phyloP scores from a whole-genome alignment of 2,797 vertebrate genomes.

The Argyrosomus regius region DNA sequence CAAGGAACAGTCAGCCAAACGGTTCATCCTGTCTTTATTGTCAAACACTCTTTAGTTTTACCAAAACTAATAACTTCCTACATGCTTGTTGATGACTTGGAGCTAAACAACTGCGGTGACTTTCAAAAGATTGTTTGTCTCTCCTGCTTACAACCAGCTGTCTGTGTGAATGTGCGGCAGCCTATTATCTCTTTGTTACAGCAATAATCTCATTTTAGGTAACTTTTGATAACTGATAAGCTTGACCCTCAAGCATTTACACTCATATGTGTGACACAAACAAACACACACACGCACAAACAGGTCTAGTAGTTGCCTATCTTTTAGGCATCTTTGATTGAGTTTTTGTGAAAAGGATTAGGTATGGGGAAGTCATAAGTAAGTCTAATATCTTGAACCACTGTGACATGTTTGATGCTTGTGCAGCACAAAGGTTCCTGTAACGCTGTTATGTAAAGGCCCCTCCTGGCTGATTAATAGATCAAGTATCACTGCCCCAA shows the following conservation, averaged over 20 bases:
- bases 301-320: not conserved
- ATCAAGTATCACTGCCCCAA: not conserved
- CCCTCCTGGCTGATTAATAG: not conserved
- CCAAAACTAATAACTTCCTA: not conserved
- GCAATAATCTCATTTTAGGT: not conserved
- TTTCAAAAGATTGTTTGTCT: not conserved
- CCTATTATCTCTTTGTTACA: slow-evolving; percentile 3
- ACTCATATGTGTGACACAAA: no score
- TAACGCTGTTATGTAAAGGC: slow-evolving; percentile 23
- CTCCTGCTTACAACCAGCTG: no score
- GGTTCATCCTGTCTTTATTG: not conserved
- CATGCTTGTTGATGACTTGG: not conserved
- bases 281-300: not conserved
- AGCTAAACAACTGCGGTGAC: not conserved
- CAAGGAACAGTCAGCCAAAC: not conserved
- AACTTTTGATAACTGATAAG: slow-evolving; percentile 19
- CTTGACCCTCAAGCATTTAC: no score
- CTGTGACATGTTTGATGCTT: not conserved
- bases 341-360: not conserved
- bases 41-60: not conserved
- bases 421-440: slow-evolving; percentile 10
- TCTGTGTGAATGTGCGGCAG: not conserved
- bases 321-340: not conserved
- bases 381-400: not conserved
- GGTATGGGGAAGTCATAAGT: not conserved